Evolutionary conservation across 1,140 invertebrate species (phyloP), one percentile per base, ranked within the genome.

Genomic region (Gryon sp.): DNA sequence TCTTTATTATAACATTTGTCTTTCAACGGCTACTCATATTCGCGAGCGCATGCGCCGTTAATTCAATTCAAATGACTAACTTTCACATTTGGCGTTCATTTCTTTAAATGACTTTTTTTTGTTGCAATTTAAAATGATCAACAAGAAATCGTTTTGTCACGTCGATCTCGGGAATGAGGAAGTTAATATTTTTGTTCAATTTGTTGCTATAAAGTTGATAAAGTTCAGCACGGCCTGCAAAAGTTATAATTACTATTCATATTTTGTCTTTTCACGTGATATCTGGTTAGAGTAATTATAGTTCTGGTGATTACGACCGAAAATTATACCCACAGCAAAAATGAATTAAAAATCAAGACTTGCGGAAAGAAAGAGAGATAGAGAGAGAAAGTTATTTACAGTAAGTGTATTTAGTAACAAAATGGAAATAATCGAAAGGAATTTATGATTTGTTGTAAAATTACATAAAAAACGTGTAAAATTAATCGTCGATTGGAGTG

Each of bases 301-400:
- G 57, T 38, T 26, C 43, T 26, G 1, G 16, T 12, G 18, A 28
- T 62, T 62, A 62, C 22, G 43, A 38, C 8, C 20, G 43, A 62
- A 48, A 62, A 62, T 62, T 62, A 48, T 48, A 62, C 41, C 26
- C n/a, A 19, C 26, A 24, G 43, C 38, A 30, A 62, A 48, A 62
- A 62, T 62, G 46, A 48, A 62, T 62, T 62, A 57, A 57, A 57
- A 57, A 57, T 43, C n/a, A 4, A 43, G 24, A 30, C 38, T 14
- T 14, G 8, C 38, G 36, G 16, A 43, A 57, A 19, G 52, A 57
- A 57, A 57, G 36, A 41, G 26, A 30, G 7, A 28, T n/a, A n/a
- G n/a, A n/a, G n/a, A n/a, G n/a, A 36, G 48, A 52, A 52, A 52
- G 30, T 52, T 34, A 38, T 36, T 38, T n/a, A 11, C n/a, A 14